Evolutionary conservation across 30 jellyfish, hydroid and myxozoan genomes (phyloP).

Genomic region (Rhopilema esculentum): DNA sequence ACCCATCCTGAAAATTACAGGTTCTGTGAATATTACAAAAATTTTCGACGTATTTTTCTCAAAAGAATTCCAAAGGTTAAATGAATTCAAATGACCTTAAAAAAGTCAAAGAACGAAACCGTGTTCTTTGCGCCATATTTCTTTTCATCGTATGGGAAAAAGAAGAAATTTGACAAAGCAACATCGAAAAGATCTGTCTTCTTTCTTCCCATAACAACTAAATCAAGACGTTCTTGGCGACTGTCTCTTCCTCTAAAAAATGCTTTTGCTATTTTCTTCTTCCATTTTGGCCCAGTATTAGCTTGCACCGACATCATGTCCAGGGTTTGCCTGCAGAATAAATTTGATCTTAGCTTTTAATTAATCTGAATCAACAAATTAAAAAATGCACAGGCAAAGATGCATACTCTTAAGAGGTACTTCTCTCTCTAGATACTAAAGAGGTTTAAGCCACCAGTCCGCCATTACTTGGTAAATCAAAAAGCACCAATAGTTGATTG

Average conservation of each 20-base stretch:
- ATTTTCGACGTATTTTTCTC: too few species aligned
- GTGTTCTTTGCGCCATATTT: slow-evolving; percentile 86
- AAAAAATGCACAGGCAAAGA: too few species aligned
- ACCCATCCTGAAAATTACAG: too few species aligned
- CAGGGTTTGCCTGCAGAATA: slow-evolving; percentile 65
- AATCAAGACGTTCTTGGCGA: slow-evolving; percentile 89
- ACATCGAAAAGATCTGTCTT: slow-evolving; percentile 83
- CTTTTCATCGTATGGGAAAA: slow-evolving; percentile 81
- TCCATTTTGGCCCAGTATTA: slow-evolving; percentile 89
- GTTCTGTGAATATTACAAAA: too few species aligned
- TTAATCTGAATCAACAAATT: too few species aligned
- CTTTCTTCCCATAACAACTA: slow-evolving; percentile 77
- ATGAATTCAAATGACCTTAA: slow-evolving; percentile 66
- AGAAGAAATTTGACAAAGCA: slow-evolving; percentile 85
- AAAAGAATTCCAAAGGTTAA: not conserved
- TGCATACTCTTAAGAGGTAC: too few species aligned
- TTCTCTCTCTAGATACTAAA: too few species aligned
- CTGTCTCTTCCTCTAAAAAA: slow-evolving; percentile 96
- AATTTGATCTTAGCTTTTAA: too few species aligned
- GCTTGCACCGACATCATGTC: slow-evolving; percentile 96
- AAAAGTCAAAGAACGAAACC: slow-evolving; percentile 86
- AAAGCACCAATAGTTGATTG: too few species aligned
- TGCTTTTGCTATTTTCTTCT: slow-evolving; percentile 73
- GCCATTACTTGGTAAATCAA: too few species aligned
- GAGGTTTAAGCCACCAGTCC: too few species aligned